These are phyloP conservation scores for Rhogogaster chlorosoma DNA, from an alignment of 2,888 invertebrate genomes.

Conservation along the genomic window DNA sequence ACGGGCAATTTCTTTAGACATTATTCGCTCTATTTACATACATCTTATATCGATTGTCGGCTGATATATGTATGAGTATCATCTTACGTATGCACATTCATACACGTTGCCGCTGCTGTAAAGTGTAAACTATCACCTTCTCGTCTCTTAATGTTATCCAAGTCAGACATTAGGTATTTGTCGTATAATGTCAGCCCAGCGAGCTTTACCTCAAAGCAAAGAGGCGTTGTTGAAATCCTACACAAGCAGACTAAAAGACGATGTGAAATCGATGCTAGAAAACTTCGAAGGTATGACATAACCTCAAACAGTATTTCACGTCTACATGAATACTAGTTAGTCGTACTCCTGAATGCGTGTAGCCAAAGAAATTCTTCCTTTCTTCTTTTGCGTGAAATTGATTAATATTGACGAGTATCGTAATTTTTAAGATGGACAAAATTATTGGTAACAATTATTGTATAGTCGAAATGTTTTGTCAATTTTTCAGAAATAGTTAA, in stretches of 20 bases:
- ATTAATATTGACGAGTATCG: neutral
- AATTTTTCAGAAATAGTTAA: constrained; percentile 90
- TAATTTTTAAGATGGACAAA: neutral
- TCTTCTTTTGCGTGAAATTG: neutral
- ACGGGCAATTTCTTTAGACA: no score
- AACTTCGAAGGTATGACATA: constrained; percentile 92
- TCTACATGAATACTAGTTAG: neutral
- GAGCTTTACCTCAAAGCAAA: constrained; percentile 93
- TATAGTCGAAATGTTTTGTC: constrained; percentile 33
- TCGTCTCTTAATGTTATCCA: constrained; percentile 1
- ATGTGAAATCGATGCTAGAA: constrained; percentile 98
- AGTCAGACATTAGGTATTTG: neutral
- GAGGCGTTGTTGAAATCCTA: constrained; percentile 97
- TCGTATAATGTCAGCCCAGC: constrained; percentile 76
- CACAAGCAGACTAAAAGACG: constrained; percentile 95
- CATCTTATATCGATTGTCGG: no score
- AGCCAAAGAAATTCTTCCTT: neutral
- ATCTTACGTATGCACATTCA: no score
- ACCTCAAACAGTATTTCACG: constrained; percentile 55
- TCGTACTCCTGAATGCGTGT: neutral
- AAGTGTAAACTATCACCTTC: constrained; percentile 2
- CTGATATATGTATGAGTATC: no score
- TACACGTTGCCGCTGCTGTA: neutral
- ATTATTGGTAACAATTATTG: neutral
- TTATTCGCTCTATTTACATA: no score